Base-by-base conservation (phyloP, 2,888 invertebrate genomes). In the Drosophila anomelani region DNA sequence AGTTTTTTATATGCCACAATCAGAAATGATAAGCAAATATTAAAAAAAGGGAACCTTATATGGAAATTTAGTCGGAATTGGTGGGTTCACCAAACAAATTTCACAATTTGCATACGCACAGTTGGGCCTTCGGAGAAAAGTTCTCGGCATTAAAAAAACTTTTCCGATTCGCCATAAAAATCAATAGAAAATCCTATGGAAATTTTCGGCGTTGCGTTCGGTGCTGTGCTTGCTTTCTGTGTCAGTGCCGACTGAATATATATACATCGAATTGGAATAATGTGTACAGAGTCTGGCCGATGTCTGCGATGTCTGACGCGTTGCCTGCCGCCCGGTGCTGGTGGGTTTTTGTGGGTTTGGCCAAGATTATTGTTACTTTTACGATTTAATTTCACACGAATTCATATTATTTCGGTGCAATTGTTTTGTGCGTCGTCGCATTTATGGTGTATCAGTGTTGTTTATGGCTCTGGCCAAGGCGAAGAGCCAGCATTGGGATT, bases 381-480 rank as follows among this genome's bases (percentile, higher is more conserved):
- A 85, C 62, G 89, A 89, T 85, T 85, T 89, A 79, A 89, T 85
- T 89, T 75, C 64, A 81, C 76, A 74, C 73, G 67, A 81, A 78
- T 74, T 75, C 73, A 76, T 81, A 71, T 57, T 49, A 55, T 69
- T 64, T 82, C 58, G 68, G 82, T 89, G 87, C 88, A 84, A 82
- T 88, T 79, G 67, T 77, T 78, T 69, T 70, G 58, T 77, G 78
- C 69, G 72, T 74, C 57, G 84, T 78, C 77, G 74, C 72, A 70
- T 84, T 87, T 85, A 79, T 72, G 77, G 79, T 77, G 63, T 75
- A 70, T 89, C 71, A 71, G 69, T 51, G 34, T 66, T 70, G 81
- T 67, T 75, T 68, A 75, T 47, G 58, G 51, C 49, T 15, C 8
- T 26, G 43, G 56, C 76, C 74, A 77, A 77, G 75, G 78, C 51